Base-by-base conservation (phyloP, 2,888 invertebrate species). In the Hyposoter didymator region DNA sequence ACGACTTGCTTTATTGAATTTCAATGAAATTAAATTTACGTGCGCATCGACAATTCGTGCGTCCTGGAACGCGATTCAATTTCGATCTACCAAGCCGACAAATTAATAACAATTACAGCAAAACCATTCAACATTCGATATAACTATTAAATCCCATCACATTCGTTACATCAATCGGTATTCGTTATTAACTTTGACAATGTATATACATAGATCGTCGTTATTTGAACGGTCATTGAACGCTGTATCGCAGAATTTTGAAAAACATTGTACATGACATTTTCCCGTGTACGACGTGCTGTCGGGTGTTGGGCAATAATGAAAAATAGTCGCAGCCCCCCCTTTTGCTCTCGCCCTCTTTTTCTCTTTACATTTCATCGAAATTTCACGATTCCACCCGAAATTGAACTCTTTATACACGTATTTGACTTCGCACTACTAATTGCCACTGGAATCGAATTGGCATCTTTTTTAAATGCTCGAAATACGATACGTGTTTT, bases 21-120 rank as follows among this genome's bases (percentile, higher is more conserved):
- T 10, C 12, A 52, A 12, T 32, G 49, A 49, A 52, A 72, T 43
- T 1, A n/a, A 39, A 62, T 19, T 19, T 1, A 7, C 43, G 19
- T 45, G 17, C 17, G n/a, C 59, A 43, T n/a, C 6, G 19, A 32
- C n/a, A 19, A 52, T 62, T 35, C 19, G 28, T 67, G 55, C 10
- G n/a, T 47, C 28, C 17, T 28, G 52, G 10, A 35, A 59, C 28
- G 22, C 70, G 35, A 55, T 79, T 45, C 49, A 79, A 45, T 45
- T 64, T 39, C 39, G 17, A 14, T 43, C 32, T 32, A 32, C n/a
- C 78, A 12, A 47, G 19, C 70, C 49, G 55, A 35, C 75, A 72
- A 82, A 45, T 72, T 72, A 82, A 82, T 78, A 43, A 66, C 82
- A 72, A 72, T 72, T 72, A 78, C 22, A 49, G 47, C 59, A 52